Conservation (phyloP, 2,888 invertebrate genomes). For the Drosophila gaucha region DNA sequence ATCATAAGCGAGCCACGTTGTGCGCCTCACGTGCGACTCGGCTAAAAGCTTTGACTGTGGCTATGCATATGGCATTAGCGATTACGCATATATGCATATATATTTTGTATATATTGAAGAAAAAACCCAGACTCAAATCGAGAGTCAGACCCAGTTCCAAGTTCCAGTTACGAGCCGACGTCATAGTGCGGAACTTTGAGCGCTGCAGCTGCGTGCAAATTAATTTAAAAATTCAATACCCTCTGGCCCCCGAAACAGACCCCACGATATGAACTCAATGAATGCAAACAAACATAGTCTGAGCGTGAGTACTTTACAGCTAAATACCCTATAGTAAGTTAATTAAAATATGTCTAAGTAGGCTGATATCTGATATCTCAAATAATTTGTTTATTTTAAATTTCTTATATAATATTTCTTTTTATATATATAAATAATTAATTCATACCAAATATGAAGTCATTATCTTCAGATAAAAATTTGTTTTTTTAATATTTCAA, state of each 20-base stretch:
- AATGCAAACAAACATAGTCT: slow-evolving; percentile 10
- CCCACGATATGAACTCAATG: slow-evolving; percentile 1
- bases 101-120: background rate
- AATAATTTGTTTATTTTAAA: too few species aligned
- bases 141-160: slow-evolving; percentile 26
- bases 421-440: too few species aligned
- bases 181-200: slow-evolving; percentile 48
- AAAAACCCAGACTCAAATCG: slow-evolving; percentile 32
- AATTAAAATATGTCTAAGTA: too few species aligned
- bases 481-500: too few species aligned
- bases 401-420: too few species aligned
- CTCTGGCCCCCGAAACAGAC: background rate
- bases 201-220: slow-evolving; percentile 58
- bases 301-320: too few species aligned
- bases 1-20: slow-evolving; percentile 42
- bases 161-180: slow-evolving; percentile 35
- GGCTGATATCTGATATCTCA: too few species aligned
- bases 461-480: too few species aligned
- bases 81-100: slow-evolving; percentile 6
- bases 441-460: too few species aligned
- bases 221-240: slow-evolving; percentile 47
- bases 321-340: slow-evolving; percentile 12
- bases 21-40: slow-evolving; percentile 59
- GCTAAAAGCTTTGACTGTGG: background rate
- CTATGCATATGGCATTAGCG: slow-evolving; percentile 1